Percentiles rank a stretch among this genome's conserved stretches.
phyloP scores from a whole-genome alignment of 2,797 vertebrate species.

The Prunella strophiata region DNA sequence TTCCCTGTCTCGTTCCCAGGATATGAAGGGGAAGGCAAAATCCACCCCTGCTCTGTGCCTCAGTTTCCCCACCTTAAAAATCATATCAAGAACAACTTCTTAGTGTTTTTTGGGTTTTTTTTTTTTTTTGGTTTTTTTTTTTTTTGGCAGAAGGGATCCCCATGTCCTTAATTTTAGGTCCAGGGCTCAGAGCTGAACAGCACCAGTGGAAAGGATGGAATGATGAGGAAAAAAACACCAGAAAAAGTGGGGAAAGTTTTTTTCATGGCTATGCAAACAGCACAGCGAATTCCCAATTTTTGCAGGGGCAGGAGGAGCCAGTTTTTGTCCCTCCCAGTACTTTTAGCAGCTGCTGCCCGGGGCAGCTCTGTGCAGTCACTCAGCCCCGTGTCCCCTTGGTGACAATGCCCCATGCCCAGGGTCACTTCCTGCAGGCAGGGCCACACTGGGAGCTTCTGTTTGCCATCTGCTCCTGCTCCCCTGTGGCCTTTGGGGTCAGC shows the following conservation, averaged over 20 bases:
- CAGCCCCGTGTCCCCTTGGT: neutral
- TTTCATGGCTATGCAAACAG: neutral
- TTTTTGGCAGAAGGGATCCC: neutral
- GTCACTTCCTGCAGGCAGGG: slow-evolving; percentile 59
- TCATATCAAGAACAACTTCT: accelerated
- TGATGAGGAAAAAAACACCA: neutral
- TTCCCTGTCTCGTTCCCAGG: neutral
- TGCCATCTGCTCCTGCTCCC: slow-evolving; percentile 71
- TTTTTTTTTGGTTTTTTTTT: neutral
- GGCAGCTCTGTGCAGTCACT: neutral
- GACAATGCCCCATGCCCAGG: neutral
- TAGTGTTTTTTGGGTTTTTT: no score
- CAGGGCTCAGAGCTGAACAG: neutral
- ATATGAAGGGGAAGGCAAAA: neutral
- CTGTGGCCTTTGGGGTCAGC: slow-evolving; percentile 62
- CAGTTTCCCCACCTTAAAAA: neutral
- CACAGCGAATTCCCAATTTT: accelerated
- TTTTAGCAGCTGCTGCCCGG: neutral
- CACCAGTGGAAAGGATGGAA: neutral
- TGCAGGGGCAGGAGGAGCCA: neutral
- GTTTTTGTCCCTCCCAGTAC: neutral
- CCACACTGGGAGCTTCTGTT: slow-evolving; percentile 67
- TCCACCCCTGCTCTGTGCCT: neutral
- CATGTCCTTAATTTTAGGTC: neutral
- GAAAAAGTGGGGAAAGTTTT: accelerated